Evolutionary conservation across 2,113 vertebrate species (phyloP).

Genomic region (Rhinoptilus africanus): DNA sequence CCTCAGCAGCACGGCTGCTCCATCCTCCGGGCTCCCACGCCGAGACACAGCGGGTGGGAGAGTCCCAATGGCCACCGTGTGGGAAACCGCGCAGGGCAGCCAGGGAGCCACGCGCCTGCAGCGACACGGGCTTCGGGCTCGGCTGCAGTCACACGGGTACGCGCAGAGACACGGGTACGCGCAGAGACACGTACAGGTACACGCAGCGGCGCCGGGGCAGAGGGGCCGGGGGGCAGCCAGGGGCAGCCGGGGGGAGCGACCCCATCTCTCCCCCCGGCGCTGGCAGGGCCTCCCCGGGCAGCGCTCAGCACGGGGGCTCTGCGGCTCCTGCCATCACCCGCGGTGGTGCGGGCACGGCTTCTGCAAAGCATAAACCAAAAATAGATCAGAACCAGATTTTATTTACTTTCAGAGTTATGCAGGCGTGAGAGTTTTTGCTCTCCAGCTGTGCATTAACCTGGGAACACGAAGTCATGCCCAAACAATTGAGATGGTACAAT

Average conservation of each 20-base stretch:
- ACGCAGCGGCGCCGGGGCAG: not conserved
- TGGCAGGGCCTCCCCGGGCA: not conserved
- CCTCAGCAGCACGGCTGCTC: not conserved
- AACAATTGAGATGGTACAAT: not conserved
- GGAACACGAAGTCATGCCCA: not conserved
- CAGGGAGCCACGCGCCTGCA: not conserved
- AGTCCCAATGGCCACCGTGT: fast-evolving
- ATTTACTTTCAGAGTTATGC: not conserved
- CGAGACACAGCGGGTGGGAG: not conserved
- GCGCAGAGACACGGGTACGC: too few relatives aligned
- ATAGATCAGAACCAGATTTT: not conserved
- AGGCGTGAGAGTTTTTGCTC: slow-evolving; percentile 32
- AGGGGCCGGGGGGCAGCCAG: not conserved
- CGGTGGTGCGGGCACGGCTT: not conserved
- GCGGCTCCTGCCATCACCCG: not conserved
- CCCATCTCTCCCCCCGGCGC: not conserved
- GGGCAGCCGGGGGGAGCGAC: not conserved
- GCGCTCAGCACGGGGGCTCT: not conserved
- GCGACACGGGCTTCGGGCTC: not conserved
- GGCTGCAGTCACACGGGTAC: fast-evolving
- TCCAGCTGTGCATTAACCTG: slow-evolving; percentile 40
- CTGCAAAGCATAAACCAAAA: not conserved
- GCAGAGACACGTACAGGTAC: too few relatives aligned
- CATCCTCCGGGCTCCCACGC: not conserved
- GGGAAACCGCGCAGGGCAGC: not conserved